Evolutionary conservation across 2,113 vertebrate species (phyloP), one percentile per base, ranked within the genome.

Genomic region (Tragelaphus scriptus): DNA sequence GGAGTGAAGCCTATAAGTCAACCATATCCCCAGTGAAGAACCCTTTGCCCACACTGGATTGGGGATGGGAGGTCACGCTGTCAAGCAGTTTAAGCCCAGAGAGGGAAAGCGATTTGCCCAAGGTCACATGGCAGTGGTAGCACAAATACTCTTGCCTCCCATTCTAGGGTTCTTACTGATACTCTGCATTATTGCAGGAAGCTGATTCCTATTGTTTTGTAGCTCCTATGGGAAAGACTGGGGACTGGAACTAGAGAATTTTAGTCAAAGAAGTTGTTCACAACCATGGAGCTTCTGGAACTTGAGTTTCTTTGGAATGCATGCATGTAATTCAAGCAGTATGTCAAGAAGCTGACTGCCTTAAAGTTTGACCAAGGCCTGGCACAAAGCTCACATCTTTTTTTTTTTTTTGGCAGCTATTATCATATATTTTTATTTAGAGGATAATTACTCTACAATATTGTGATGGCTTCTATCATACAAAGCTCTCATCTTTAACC

Each of bases 311-410:
- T 90, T 95, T 47, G 51, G 56, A 82, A 92, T n/a, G 40, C 49
- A 87, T 77, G 47, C 51, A 94, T 97, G 21, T 44, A 85, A 90
- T 92, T 94, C 84, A 88, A 95, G 28, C 84, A 51, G 6, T 56
- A 10, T 53, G 14, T 95, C 89, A 96, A 97, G 98, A 21, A 98
- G 12, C 30, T 13, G 14, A 49, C 21, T 56, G 81, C 30, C 97
- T 92, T 92, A 94, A 92, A 47, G 30, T n/a, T 85, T 97, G 65
- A 96, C 58, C 85, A 91, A 89, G 15, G 36, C 13, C 19, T 96
- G 49, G 51, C 1, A n/a, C 17, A 75, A 26, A 40, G 71, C 71
- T 77, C 6, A 23, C 32, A 40, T 75, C 19, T 40, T 75, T 71
- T 75, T 36, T 71, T 68, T 36, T 71, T 36, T 36, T 75, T 71